These are phyloP conservation scores for Mareca strepera DNA, from an alignment of 2,797 vertebrate genomes.

Conservation along the genomic window DNA sequence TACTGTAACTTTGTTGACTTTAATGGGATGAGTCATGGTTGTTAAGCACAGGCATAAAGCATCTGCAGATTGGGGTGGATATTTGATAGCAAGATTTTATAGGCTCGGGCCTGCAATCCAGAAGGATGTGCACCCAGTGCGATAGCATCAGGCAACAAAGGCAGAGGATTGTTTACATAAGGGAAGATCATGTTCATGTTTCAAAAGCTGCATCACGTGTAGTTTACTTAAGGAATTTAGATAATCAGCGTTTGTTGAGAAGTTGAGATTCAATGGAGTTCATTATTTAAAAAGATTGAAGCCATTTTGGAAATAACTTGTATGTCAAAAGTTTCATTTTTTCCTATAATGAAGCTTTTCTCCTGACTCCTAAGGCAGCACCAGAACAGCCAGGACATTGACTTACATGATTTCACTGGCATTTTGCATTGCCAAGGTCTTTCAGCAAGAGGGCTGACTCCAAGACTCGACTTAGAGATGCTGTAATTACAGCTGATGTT, in stretches of 20 bases:
- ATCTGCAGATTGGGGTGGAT: conserved; percentile 55
- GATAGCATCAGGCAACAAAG: conserved; percentile 58
- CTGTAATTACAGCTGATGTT: conserved; percentile 55
- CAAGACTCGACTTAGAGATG: conserved; percentile 53
- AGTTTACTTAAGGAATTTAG: conserved; percentile 69
- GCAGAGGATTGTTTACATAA: conserved; percentile 63
- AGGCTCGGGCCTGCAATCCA: conserved; percentile 22
- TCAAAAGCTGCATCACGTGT: conserved; percentile 56
- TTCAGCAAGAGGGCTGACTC: conserved; percentile 65
- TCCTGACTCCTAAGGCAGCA: not conserved
- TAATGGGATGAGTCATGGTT: conserved; percentile 65
- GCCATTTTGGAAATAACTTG: conserved; percentile 44
- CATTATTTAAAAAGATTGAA: conserved; percentile 57
- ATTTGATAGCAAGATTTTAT: conserved; percentile 61
- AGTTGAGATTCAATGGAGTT: conserved; percentile 45
- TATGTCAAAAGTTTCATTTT: conserved; percentile 58
- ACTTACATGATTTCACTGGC: conserved; percentile 52
- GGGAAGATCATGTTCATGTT: conserved; percentile 44
- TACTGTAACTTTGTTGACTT: conserved; percentile 67
- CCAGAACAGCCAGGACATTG: conserved; percentile 50
- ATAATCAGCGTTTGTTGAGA: conserved; percentile 56
- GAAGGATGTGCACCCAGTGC: not conserved
- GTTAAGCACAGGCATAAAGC: conserved; percentile 64
- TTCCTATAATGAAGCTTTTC: conserved; percentile 65
- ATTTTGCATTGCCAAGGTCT: conserved; percentile 44